A percentile compares a stretch with the other conserved stretches of the same genome.
Conservation (phyloP, 2,888 invertebrate species). For the Trissonchulus sp. region DNA sequence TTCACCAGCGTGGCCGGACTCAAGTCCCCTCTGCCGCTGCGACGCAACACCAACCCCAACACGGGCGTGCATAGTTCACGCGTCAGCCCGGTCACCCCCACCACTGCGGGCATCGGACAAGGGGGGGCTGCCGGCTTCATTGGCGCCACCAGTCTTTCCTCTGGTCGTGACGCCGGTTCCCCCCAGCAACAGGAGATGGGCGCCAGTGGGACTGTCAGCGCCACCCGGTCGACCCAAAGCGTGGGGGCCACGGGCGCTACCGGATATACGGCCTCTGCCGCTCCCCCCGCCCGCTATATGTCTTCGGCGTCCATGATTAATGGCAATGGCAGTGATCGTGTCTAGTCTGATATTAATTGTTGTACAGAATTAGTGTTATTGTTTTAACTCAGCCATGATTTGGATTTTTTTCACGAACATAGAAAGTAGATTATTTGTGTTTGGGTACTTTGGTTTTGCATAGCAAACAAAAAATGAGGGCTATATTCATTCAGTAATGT, state of each 20-base stretch:
- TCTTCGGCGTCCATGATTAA: not conserved
- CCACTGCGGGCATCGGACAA: not conserved
- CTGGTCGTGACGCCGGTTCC: no score
- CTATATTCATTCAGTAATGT: no score
- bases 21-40: conserved; percentile 41
- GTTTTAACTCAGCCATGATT: no score
- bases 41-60: conserved; percentile 39
- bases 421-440: no score
- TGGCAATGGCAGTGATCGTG: not conserved
- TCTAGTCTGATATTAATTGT: no score
- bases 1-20: conserved; percentile 18
- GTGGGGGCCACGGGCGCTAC: not conserved
- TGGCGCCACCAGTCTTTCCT: no score
- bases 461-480: no score
- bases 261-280: not conserved
- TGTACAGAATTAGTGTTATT: no score
- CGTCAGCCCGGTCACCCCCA: not conserved
- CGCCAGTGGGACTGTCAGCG: not conserved
- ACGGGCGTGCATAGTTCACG: not conserved
- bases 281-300: not conserved
- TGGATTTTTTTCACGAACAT: no score
- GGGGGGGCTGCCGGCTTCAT: not conserved
- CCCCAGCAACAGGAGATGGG: no score
- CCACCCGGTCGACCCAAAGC: not conserved
- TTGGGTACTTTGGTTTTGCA: no score